Evolutionary conservation across 2,113 vertebrate genomes (phyloP).

Genomic region (Symphodus melops): DNA sequence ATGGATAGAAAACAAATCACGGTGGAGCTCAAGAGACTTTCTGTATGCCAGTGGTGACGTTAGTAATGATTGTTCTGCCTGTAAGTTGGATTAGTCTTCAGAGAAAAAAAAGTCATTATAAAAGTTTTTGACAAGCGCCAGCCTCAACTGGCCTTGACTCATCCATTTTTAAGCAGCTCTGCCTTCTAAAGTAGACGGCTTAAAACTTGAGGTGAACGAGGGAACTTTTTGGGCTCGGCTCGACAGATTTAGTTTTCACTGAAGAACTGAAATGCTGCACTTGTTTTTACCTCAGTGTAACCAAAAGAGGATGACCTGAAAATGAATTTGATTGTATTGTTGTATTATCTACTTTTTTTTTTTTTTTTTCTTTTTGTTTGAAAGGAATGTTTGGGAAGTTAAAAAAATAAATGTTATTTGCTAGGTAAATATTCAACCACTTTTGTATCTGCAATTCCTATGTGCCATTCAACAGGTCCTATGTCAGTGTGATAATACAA

Average conservation of each 20-base stretch:
- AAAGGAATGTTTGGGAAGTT: conserved; percentile 25
- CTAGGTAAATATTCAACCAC: conserved; percentile 46
- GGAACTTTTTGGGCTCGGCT: conserved; percentile 38
- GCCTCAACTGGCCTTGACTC: conserved; percentile 46
- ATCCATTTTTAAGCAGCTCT: conserved; percentile 49
- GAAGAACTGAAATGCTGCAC: conserved; percentile 62
- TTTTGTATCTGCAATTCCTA: conserved; percentile 48
- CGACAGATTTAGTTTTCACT: conserved; percentile 41
- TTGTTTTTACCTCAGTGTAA: conserved; percentile 68
- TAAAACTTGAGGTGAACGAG: conserved; percentile 38
- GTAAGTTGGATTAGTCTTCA: conserved; percentile 37
- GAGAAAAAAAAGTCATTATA: conserved; percentile 27
- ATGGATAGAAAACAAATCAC: conserved; percentile 1
- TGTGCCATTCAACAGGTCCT: conserved; percentile 67
- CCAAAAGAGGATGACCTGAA: conserved; percentile 57
- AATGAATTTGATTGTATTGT: conserved; percentile 69
- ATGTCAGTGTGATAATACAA: conserved; percentile 23
- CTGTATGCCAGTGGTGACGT: conserved; percentile 13
- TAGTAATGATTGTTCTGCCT: conserved; percentile 48
- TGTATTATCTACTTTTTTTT: conserved; percentile 47
- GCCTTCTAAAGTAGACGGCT: conserved; percentile 20
- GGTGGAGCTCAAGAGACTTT: conserved; percentile 24
- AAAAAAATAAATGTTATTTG: conserved; percentile 55
- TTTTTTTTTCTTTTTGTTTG: conserved; percentile 17
- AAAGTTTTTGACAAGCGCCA: conserved; percentile 7